Evolutionary conservation across 1,140 invertebrate genomes (phyloP), one percentile per base, ranked within the genome.

Genomic region (Panulirus ornatus): DNA sequence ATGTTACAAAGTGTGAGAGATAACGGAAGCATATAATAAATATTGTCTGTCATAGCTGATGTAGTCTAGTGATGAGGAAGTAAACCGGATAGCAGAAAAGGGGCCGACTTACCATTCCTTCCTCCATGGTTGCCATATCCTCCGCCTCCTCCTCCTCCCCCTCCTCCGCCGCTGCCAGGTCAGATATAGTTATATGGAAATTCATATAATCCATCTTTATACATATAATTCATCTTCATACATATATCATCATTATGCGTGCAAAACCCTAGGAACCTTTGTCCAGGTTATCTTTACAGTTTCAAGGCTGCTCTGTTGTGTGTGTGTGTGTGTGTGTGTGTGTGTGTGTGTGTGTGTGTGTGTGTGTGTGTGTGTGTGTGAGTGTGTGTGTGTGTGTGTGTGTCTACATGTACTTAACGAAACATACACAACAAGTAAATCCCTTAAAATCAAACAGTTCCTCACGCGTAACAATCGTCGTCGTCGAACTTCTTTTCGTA

Each of bases 401-500:
- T 81, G 44, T 51, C 8, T 58, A 40, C 36, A 38, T 76, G 22
- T 40, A 38, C 40, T 11, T 40, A 38, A 1, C n/a, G 11, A 36
- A 16, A 38, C 36, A 36, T 3, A 38, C 16, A 0, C n/a, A 66
- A 66, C 19, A 66, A 19, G 6, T 8, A 22, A 27, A 11, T 79
- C 2, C 79, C 27, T 42, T 47, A 81, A 1, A 38, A 30, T 51
- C 16, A 6, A 47, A n/a, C 11, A 19, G 5, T 22, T 1, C 27
- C 78, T 81, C 27, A 58, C 47, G 27, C 44, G 36, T 44, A 36
- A 51, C 38, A 51, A 16, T 82, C 36, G 27, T 42, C 38, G 47
- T 70, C 70, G 14, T n/a, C n/a, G 3, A 36, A 66, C 6, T 83
- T 47, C 82, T 71, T 70, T 22, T 82, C 87, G 78, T 88, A 88